A percentile compares a stretch with the other conserved stretches of the same genome.
These are phyloP conservation scores for Hoplostethus mediterraneus DNA, from an alignment of 2,797 vertebrate species.

Conservation along the genomic window DNA sequence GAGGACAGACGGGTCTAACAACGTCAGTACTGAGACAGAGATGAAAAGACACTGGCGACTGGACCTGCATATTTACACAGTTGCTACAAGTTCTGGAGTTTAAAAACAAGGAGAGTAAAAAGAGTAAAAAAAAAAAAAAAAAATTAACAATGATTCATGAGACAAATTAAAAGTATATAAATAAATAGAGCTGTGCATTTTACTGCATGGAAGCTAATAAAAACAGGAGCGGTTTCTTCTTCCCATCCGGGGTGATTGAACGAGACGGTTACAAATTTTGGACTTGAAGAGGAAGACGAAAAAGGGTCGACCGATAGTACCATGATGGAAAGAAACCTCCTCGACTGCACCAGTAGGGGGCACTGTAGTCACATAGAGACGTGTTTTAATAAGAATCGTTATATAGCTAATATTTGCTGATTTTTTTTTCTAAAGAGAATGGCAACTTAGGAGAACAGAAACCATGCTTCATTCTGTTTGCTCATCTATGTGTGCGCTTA, in stretches of 20 bases:
- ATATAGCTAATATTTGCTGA: conserved; percentile 50
- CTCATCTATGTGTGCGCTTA: conserved; percentile 50
- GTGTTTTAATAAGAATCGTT: conserved; percentile 1
- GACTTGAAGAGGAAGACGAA: conserved; percentile 9
- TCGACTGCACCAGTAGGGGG: conserved; percentile 63
- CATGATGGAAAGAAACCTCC: conserved; percentile 37
- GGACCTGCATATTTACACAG: conserved; percentile 83
- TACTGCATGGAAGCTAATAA: conserved; percentile 69
- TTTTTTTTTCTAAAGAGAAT: background rate
- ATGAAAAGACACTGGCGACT: conserved; percentile 59
- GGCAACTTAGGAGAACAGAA: conserved; percentile 11
- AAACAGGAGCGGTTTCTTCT: conserved; percentile 51
- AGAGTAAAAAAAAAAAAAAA: conserved; percentile 46
- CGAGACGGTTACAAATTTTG: conserved; percentile 25
- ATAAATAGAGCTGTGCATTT: conserved; percentile 83
- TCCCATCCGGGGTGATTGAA: conserved; percentile 41
- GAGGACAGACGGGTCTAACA: conserved; percentile 30
- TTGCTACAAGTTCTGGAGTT: conserved; percentile 82
- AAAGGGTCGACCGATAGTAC: conserved; percentile 64
- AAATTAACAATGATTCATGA: conserved; percentile 61
- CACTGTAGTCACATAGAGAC: conserved; percentile 51
- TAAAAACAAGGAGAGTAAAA: conserved; percentile 35
- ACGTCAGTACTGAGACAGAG: conserved; percentile 24
- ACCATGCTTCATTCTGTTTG: conserved; percentile 11
- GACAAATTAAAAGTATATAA: conserved; percentile 74